Conservation (phyloP, 2,113 vertebrate species). For the Oryzias woworae region DNA sequence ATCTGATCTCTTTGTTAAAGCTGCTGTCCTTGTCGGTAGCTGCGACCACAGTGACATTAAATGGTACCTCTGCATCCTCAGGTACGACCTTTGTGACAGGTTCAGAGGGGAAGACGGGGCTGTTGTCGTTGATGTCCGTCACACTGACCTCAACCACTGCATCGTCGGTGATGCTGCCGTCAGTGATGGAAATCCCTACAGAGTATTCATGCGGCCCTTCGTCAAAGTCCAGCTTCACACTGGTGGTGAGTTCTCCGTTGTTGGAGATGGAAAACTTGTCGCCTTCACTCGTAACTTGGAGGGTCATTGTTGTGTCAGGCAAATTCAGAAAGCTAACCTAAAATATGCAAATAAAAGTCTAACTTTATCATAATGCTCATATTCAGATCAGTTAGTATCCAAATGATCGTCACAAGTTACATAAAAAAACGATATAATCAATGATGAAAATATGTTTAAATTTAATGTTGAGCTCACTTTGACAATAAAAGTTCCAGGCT, state of each 20-base stretch:
- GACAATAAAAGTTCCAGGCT: slow-evolving; percentile 47
- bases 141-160: slow-evolving; percentile 69
- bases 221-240: slow-evolving; percentile 71
- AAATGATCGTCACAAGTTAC: not conserved
- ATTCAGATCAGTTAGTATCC: too few species aligned
- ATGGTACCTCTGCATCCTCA: slow-evolving; percentile 46
- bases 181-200: slow-evolving; percentile 72
- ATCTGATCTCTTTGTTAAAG: slow-evolving; percentile 77
- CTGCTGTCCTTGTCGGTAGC: slow-evolving; percentile 72
- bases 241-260: slow-evolving; percentile 64
- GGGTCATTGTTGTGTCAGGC: slow-evolving; percentile 16
- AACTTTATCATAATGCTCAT: not conserved
- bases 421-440: not conserved
- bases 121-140: slow-evolving; percentile 79
- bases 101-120: slow-evolving; percentile 60
- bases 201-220: slow-evolving; percentile 66
- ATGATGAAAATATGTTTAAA: too few species aligned
- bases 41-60: slow-evolving; percentile 1
- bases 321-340: slow-evolving; percentile 51
- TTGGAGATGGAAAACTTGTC: slow-evolving; percentile 65
- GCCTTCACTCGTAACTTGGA: slow-evolving; percentile 56
- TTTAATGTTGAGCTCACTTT: slow-evolving; percentile 50
- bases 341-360: not conserved
- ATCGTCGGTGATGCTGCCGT: slow-evolving; percentile 57
- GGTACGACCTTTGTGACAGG: slow-evolving; percentile 11